Evolutionary conservation across 2,797 vertebrate genomes (phyloP).

Genomic region (Microhierax caerulescens): DNA sequence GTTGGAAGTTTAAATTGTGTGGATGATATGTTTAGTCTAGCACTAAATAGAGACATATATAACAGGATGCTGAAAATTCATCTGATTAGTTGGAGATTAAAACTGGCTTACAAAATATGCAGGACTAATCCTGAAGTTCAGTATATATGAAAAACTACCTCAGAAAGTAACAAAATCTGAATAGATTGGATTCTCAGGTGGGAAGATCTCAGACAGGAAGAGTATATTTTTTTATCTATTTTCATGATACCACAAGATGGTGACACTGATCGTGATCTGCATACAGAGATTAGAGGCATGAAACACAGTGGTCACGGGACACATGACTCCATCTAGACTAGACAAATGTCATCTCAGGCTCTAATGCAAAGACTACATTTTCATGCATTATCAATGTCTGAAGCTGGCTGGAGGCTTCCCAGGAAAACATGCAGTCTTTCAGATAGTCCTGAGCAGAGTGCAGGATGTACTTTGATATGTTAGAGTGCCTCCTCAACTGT

Average conservation of each 20-base stretch:
- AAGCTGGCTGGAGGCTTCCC: background rate
- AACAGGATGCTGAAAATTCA: background rate
- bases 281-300: background rate
- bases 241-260: background rate
- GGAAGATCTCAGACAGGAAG: background rate
- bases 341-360: background rate
- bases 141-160: background rate
- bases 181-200: background rate
- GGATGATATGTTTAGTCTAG: background rate
- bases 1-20: background rate
- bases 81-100: background rate
- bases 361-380: background rate
- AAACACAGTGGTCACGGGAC: background rate
- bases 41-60: background rate
- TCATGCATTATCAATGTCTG: background rate
- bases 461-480: background rate
- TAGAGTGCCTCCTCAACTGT: background rate
- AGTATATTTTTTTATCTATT: background rate
- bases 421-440: background rate
- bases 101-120: background rate
- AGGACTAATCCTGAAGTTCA: background rate
- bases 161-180: background rate
- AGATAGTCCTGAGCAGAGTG: background rate
- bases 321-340: background rate
- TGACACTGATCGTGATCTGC: background rate